Evolutionary conservation across 2,797 vertebrate genomes (phyloP), one percentile per base, ranked within the genome.

Genomic region (Sitta carolinensis): DNA sequence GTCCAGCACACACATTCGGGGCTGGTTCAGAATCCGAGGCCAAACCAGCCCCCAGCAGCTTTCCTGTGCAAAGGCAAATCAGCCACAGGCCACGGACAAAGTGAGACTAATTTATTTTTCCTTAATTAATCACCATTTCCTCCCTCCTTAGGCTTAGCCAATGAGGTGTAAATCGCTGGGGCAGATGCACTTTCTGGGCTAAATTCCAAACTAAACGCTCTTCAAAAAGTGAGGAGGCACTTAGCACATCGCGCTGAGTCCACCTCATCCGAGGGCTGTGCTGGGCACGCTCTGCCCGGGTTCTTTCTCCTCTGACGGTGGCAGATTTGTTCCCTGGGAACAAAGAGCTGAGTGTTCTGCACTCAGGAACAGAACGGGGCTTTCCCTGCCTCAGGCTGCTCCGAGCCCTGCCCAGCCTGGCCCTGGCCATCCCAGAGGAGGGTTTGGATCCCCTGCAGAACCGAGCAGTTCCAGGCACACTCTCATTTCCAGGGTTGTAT

Each of bases 111-210:
- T 95, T 95, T 87, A 54, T 83, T 95, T 76, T 38, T 69, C 75
- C 78, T 82, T 94, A 96, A 95, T 97, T 94, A 96, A 93, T 95
- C 85, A 58, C 82, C 43, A 13, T 92, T 82, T 89, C 87, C 78
- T 95, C 89, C 90, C 78, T 93, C 62, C 80, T 93, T 43, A 72
- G 83, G 59, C 52, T 76, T 13, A 45, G 34, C 72, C 87, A 76
- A 59, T 51, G 90, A 96, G 87, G 78, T 93, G 87, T 92, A 63
- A 92, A 94, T 88, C 75, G 63, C 78, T 45, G 88, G 95, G 91
- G 94, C 88, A 95, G 93, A 87, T 91, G 89, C 81, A 52, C 59
- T 80, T 75, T 75, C 91, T 38, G 94, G 95, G 95, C 96, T 74
- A 3, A 67, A 54, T 93, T 96, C 95, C 95, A 96, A 83, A 47